Evolutionary conservation across 2,797 vertebrate genomes (phyloP).

Genomic region (Cirrhinus molitorella): DNA sequence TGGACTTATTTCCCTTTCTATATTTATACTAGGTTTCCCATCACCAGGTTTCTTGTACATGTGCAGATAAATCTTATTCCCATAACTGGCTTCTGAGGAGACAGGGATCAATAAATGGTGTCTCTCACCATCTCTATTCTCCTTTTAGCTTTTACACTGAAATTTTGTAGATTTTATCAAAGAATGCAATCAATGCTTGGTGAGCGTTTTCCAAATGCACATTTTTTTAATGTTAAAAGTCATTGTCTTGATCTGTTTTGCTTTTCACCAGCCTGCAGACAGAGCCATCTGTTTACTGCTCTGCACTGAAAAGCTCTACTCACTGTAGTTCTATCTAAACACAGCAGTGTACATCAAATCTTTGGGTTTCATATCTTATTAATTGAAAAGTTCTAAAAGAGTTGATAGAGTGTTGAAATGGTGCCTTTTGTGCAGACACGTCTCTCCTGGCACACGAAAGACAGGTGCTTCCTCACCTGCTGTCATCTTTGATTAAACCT

Average conservation of each 20-base stretch:
- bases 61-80: not conserved
- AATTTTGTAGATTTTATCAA: not conserved
- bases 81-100: not conserved
- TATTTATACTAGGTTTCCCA: not conserved
- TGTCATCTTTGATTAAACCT: not conserved
- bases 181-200: not conserved
- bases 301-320: not conserved
- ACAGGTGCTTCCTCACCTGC: not conserved
- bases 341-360: not conserved
- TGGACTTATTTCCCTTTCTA: not conserved
- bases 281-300: not conserved
- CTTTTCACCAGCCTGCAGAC: not conserved
- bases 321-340: not conserved
- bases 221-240: conserved; percentile 3
- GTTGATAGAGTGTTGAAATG: not conserved
- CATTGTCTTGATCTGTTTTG: not conserved
- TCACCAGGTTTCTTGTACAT: not conserved
- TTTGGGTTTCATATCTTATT: not conserved
- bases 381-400: not conserved
- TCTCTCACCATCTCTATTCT: not conserved
- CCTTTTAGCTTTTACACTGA: not conserved
- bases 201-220: not conserved
- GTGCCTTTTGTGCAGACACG: not conserved
- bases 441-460: conserved; percentile 1
- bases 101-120: not conserved